phyloP scores from a whole-genome alignment of 92 coral and sea anemone species.

The Epizoanthus stellaris region DNA sequence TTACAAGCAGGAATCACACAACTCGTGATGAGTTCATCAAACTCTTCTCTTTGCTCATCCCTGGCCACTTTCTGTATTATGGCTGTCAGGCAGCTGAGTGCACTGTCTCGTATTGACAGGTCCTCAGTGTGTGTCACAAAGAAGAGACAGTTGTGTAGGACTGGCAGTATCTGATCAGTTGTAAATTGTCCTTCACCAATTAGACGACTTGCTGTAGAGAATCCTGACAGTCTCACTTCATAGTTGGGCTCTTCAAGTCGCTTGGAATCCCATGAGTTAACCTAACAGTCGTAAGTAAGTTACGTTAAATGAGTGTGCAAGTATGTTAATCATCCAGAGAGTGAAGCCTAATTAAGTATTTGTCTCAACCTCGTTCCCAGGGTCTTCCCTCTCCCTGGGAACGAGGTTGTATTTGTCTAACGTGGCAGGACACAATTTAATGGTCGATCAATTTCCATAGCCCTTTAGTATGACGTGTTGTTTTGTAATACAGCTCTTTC shows the following conservation, averaged over 20 bases:
- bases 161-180: slow-evolving; percentile 63
- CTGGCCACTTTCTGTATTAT: slow-evolving; percentile 71
- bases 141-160: slow-evolving; percentile 83
- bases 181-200: slow-evolving; percentile 45
- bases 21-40: slow-evolving; percentile 74
- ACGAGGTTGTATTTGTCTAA: too few species aligned
- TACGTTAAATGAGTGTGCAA: too few species aligned
- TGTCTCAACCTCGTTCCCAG: too few species aligned
- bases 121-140: slow-evolving; percentile 81
- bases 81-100: slow-evolving; percentile 78
- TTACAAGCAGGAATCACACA: slow-evolving; percentile 83
- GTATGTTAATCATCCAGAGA: too few species aligned
- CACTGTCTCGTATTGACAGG: slow-evolving; percentile 89
- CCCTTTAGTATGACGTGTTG: too few species aligned
- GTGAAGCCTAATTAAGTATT: too few species aligned
- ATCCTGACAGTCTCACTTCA: slow-evolving; percentile 67
- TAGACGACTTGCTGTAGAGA: slow-evolving; percentile 58
- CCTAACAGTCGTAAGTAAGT: neutral
- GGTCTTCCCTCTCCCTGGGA: too few species aligned
- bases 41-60: slow-evolving; percentile 61
- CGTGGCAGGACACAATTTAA: too few species aligned
- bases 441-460: too few species aligned
- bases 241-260: slow-evolving; percentile 94
- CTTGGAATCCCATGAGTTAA: slow-evolving; percentile 84
- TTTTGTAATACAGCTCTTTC: too few species aligned